phyloP scores from a whole-genome alignment of 2,797 vertebrate genomes.

The Molothrus ater region DNA sequence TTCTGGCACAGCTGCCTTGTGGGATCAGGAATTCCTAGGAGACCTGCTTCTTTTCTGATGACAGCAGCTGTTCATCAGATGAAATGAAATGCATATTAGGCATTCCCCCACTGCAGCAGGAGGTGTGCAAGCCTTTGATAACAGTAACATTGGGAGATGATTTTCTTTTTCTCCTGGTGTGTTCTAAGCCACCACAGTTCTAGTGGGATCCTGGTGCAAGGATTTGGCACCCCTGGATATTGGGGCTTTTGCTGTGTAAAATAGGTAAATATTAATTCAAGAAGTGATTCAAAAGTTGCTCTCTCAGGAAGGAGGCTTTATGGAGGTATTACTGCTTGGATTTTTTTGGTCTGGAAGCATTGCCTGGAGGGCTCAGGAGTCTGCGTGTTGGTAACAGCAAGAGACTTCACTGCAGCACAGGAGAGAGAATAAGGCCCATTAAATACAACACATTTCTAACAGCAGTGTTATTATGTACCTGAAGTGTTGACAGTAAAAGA shows the following conservation, averaged over 20 bases:
- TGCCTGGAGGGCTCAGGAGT: background rate
- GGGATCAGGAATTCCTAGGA: background rate
- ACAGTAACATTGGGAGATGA: background rate
- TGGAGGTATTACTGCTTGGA: background rate
- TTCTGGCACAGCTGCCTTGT: rapidly evolving
- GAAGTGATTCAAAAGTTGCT: background rate
- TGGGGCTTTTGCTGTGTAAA: background rate
- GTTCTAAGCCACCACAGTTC: background rate
- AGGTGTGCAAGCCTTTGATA: background rate
- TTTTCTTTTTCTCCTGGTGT: rapidly evolving
- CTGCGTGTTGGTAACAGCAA: background rate
- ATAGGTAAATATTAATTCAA: background rate
- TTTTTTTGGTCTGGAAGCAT: background rate
- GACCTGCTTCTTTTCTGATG: background rate
- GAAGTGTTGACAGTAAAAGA: background rate
- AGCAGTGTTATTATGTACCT: background rate
- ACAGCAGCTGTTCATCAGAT: background rate
- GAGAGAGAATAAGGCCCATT: background rate
- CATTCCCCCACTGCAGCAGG: background rate
- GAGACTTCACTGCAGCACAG: background rate
- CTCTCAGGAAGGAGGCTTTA: background rate
- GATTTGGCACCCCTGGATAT: background rate
- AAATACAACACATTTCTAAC: background rate
- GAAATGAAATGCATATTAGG: background rate
- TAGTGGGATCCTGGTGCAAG: background rate